Evolutionary conservation across 2,888 invertebrate genomes (phyloP).

Genomic region (Monopis laevigella): DNA sequence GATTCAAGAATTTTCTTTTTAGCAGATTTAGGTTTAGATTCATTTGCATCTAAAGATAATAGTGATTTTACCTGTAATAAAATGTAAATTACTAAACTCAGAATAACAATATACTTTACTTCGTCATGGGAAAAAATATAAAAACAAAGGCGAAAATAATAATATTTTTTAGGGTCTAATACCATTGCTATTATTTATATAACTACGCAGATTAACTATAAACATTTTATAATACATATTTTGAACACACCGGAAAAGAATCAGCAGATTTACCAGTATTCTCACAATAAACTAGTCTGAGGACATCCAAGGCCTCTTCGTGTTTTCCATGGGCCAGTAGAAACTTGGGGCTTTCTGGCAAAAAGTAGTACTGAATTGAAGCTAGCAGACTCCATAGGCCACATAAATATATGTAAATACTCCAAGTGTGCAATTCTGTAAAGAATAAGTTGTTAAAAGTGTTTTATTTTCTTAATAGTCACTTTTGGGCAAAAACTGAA

Average conservation of each 20-base stretch:
- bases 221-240: no score
- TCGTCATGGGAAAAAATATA: no score
- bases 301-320: constrained; percentile 31
- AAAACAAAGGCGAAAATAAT: no score
- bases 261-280: constrained; percentile 32
- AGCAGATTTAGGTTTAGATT: constrained; percentile 25
- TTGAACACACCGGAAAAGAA: constrained; percentile 33
- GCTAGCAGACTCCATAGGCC: constrained; percentile 35
- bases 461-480: neutral
- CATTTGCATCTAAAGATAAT: constrained; percentile 21
- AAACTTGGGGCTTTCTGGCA: constrained; percentile 43
- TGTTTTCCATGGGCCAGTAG: constrained; percentile 32
- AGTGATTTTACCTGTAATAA: no score
- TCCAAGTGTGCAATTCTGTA: constrained; percentile 39
- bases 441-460: no score
- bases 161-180: no score
- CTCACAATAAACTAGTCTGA: constrained; percentile 29
- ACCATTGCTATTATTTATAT: no score
- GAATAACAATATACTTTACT: no score
- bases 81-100: no score
- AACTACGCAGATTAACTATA: constrained; percentile 33
- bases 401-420: constrained; percentile 34
- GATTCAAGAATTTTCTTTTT: constrained; percentile 29
- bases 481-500: neutral
- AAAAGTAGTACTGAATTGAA: constrained; percentile 27